Evolutionary conservation across 1,140 invertebrate species (phyloP), one percentile per base, ranked within the genome.

Genomic region (Zaprionus africanus): DNA sequence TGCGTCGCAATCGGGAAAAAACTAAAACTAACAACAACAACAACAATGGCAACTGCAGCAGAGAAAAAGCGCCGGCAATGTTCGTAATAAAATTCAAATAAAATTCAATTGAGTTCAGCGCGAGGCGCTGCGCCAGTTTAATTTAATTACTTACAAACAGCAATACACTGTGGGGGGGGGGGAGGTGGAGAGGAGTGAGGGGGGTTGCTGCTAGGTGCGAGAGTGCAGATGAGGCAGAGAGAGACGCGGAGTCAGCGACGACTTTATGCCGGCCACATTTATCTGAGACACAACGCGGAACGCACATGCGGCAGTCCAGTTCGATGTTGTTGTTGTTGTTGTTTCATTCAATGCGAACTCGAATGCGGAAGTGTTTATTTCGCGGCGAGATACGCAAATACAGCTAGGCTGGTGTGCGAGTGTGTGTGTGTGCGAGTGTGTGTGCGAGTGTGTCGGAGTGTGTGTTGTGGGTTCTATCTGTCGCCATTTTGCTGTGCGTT

Each of bases 11-110:
- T 84, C 85, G 70, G 78, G 71, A 64, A 72, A 62, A 64, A 61
- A 76, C 54, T 53, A 53, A 80, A 83, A 78, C 58, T 84, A 85
- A 65, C 36, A 56, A 34, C 19, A 63, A 49, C 7, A 63, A 26
- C 28, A 46, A 60, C 17, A 66, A 26, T 19, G 19, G 38, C n/a
- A 75, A 75, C 66, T 67, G 80, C 80, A 31, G 36, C n/a, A 69
- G 46, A 61, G 28, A 0, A 41, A 59, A 46, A 34, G 49, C 22
- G 46, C 51, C 59, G 58, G 66, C 80, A 75, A 64, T 78, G 70
- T 69, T 64, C 78, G 84, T 88, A 88, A 88, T 88, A 88, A 90
- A 88, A 88, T 88, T 88, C 84, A 90, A 90, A 88, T 90, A 88
- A 88, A 88, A 88, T 90, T 88, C 84, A 90, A 88, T 88, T 88